phyloP scores from a whole-genome alignment of 2,888 invertebrate genomes.

The Chesias legatella region DNA sequence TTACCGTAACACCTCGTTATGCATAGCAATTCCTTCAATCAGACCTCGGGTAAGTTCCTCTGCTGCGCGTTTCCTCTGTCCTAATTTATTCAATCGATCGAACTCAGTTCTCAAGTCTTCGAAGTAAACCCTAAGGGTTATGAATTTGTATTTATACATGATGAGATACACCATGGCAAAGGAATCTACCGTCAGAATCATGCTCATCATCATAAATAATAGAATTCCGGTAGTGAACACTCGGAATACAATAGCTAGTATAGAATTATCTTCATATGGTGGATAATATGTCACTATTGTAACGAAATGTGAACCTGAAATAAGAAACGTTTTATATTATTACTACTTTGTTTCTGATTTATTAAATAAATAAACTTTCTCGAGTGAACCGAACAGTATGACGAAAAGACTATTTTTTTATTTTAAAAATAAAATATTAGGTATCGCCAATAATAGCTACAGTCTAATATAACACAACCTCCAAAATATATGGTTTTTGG shows the following conservation, averaged over 20 bases:
- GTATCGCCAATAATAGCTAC: too few species aligned
- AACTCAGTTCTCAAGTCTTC: slow-evolving; percentile 49
- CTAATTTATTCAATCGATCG: slow-evolving; percentile 34
- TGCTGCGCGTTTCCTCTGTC: slow-evolving; percentile 38
- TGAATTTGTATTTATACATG: slow-evolving; percentile 66
- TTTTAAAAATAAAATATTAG: too few species aligned
- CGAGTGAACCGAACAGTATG: too few species aligned
- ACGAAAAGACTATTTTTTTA: too few species aligned
- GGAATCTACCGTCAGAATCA: slow-evolving; percentile 59
- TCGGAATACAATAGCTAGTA: slow-evolving; percentile 41
- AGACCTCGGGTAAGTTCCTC: slow-evolving; percentile 48
- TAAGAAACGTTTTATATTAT: too few species aligned
- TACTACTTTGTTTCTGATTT: too few species aligned
- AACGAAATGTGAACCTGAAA: slow-evolving; percentile 62
- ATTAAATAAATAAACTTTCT: too few species aligned
- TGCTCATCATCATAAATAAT: slow-evolving; percentile 49
- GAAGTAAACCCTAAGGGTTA: slow-evolving; percentile 60
- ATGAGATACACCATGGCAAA: slow-evolving; percentile 58
- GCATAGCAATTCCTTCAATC: slow-evolving; percentile 63
- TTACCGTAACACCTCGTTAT: slow-evolving; percentile 57
- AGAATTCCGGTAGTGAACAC: slow-evolving; percentile 48
- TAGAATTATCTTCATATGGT: slow-evolving; percentile 47
- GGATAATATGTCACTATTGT: slow-evolving; percentile 67
- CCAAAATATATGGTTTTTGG: too few species aligned
- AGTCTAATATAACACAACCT: too few species aligned